Base-by-base conservation (phyloP, 2,888 invertebrate species). In the Strigamia crassipes region DNA sequence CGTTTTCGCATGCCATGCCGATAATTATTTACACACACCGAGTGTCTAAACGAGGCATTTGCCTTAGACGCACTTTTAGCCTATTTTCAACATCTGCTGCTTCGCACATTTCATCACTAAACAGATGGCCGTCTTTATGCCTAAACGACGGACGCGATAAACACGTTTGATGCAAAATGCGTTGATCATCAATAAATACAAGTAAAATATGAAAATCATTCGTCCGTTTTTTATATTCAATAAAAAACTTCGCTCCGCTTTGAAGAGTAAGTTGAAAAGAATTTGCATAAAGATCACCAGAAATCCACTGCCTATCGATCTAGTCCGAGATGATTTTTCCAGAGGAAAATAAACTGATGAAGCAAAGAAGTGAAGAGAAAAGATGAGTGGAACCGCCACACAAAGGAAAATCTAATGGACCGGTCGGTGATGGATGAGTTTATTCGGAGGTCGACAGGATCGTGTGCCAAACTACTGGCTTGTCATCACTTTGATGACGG, bases 381-480 rank as follows among this genome's bases (percentile, higher is more conserved):
- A 73, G 73, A 73, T 73, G 73, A 73, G 73, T 31, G 31, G 73
- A 73, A 73, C 73, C 73, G 73, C 73, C 31, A 31, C 73, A 73
- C 73, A 73, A 73, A 73, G 73, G 42, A 42, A 42, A 78, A 41
- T 38, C 79, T 78, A 78, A 78, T 78, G 79, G 79, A 38, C 79
- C 79, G 42, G 79, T 18, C 79, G 79, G 79, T 78, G 79, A 78
- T 78, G 38, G 79, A 78, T 78, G 79, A 78, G 79, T 78, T 38
- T 78, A 78, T 78, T 78, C 42, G 38, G 38, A 78, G 79, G 41
- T 73, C 73, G 73, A 73, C 73, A 73, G 31, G 73, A 73, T 73
- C n/a, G 73, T 73, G 73, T 73, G 73, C 73, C 73, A 73, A 73
- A 31, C 73, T 73, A 31, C 27, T 31, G 31, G 73, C 73, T 73